A percentile compares a stretch with the other conserved stretches of the same genome.
These are phyloP conservation scores for Xerus inauris DNA, from an alignment of 2,113 vertebrate species.

Conservation along the genomic window DNA sequence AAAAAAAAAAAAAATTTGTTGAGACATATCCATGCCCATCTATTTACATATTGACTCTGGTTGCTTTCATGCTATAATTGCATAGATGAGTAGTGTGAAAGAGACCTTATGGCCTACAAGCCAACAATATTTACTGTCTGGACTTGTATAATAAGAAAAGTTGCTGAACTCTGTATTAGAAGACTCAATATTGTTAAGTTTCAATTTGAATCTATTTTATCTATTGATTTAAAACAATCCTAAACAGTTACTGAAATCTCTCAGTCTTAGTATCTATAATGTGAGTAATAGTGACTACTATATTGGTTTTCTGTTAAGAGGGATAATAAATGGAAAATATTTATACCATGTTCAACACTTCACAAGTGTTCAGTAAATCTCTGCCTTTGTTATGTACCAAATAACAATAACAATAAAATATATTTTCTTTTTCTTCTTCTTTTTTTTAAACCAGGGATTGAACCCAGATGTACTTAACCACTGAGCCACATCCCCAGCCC, in stretches of 20 bases:
- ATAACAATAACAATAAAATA: constrained; percentile 2
- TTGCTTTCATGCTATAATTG: not conserved
- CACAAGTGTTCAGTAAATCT: not conserved
- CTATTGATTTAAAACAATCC: not conserved
- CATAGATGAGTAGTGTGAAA: not conserved
- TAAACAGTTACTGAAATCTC: not conserved
- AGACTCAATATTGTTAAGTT: not conserved
- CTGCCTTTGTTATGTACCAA: not conserved
- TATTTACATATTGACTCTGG: not conserved
- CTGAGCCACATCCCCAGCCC: too few species aligned
- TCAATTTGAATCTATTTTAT: not conserved
- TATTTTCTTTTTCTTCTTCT: not conserved
- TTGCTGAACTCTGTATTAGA: not conserved
- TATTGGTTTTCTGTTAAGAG: not conserved
- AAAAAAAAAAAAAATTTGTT: too few species aligned
- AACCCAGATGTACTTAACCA: too few species aligned
- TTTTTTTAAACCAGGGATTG: too few species aligned
- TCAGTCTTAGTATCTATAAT: not conserved
- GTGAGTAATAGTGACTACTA: too few species aligned
- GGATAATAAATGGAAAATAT: not conserved
- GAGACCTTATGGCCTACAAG: not conserved
- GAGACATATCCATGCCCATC: not conserved
- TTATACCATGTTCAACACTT: not conserved
- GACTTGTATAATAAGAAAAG: not conserved
- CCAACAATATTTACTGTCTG: not conserved